A percentile compares a stretch with the other conserved stretches of the same genome.
phyloP scores from a whole-genome alignment of 2,888 invertebrate species.

The Drosophila paranaensis region DNA sequence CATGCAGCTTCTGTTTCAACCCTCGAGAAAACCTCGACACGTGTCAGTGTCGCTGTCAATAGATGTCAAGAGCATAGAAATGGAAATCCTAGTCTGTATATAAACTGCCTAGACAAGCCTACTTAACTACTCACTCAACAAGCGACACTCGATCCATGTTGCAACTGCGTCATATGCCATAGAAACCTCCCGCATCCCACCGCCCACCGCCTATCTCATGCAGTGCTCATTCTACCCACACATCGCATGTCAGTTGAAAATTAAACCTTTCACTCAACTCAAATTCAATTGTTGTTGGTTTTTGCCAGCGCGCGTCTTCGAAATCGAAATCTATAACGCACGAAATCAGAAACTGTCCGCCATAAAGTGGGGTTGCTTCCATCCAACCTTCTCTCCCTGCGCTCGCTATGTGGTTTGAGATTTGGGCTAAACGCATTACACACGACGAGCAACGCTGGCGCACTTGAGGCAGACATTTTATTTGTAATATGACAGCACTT shows the following conservation, averaged over 20 bases:
- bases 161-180: slow-evolving; percentile 41
- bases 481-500: slow-evolving; percentile 73
- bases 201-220: neutral
- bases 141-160: slow-evolving; percentile 56
- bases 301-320: slow-evolving; percentile 35
- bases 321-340: slow-evolving; percentile 67
- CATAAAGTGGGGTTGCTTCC: slow-evolving; percentile 20
- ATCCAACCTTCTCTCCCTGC: neutral
- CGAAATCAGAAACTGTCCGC: slow-evolving; percentile 63
- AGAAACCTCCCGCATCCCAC: too few relatives aligned
- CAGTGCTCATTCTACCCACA: neutral
- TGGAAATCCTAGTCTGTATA: slow-evolving; percentile 63
- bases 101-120: slow-evolving; percentile 69
- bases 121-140: slow-evolving; percentile 68
- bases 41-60: slow-evolving; percentile 77
- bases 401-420: slow-evolving; percentile 28
- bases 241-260: slow-evolving; percentile 69
- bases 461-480: slow-evolving; percentile 57
- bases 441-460: slow-evolving; percentile 18
- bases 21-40: slow-evolving; percentile 65
- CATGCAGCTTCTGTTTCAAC: slow-evolving; percentile 32
- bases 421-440: slow-evolving; percentile 61
- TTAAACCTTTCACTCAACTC: slow-evolving; percentile 76
- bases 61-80: slow-evolving; percentile 63
- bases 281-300: slow-evolving; percentile 61